Evolutionary conservation across 2,888 invertebrate species (phyloP).

Genomic region (Pilophorus perplexus): DNA sequence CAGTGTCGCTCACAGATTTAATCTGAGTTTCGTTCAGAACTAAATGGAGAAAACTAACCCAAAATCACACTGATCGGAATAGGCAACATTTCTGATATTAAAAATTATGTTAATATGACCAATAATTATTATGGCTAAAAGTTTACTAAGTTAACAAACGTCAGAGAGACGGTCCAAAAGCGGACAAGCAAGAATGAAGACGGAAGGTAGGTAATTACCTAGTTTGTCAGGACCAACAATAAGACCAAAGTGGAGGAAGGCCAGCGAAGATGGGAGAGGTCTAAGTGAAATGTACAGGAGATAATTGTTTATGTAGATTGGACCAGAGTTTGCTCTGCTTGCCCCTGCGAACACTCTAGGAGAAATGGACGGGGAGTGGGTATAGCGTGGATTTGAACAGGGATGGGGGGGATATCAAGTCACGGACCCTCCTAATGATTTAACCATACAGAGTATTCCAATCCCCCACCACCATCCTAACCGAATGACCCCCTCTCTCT

Average conservation of each 20-base stretch:
- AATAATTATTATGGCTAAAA: too few species aligned
- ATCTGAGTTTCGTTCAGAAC: too few species aligned
- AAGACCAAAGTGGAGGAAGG: neutral
- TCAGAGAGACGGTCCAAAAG: neutral
- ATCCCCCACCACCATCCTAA: neutral
- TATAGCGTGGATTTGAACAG: neutral
- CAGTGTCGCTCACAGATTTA: too few species aligned
- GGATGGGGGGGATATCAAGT: neutral
- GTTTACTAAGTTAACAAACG: too few species aligned
- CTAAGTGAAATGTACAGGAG: constrained; percentile 24
- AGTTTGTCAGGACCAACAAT: constrained; percentile 11
- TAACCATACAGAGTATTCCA: constrained; percentile 21
- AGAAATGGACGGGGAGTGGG: neutral
- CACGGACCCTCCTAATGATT: constrained; percentile 22
- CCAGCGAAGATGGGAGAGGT: neutral
- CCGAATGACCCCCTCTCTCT: neutral
- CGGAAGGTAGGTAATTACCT: constrained; percentile 18
- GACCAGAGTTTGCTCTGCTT: constrained; percentile 12
- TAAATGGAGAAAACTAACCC: too few species aligned
- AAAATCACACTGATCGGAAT: too few species aligned
- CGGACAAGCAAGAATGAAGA: neutral
- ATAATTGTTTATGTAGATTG: constrained; percentile 38
- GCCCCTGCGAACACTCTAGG: neutral
- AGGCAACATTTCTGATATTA: too few species aligned
- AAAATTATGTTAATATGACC: too few species aligned